Evolutionary conservation across 2,113 vertebrate species (phyloP).

Genomic region (Zeus faber): DNA sequence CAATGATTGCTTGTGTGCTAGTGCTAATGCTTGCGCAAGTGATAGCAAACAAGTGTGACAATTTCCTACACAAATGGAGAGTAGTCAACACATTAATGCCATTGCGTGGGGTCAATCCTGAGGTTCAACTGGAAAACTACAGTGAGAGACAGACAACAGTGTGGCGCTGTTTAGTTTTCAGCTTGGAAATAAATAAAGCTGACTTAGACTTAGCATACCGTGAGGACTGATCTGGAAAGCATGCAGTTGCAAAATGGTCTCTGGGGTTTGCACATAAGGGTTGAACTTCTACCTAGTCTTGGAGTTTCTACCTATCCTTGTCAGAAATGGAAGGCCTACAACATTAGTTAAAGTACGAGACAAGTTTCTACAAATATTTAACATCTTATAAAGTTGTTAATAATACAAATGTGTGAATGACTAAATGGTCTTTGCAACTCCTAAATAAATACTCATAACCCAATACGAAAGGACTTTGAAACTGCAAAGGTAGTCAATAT

Average conservation of each 20-base stretch:
- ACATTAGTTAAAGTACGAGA: too few species aligned
- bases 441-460: background rate
- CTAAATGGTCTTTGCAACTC: background rate
- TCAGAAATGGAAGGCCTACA: too few species aligned
- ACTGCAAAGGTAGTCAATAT: too few species aligned
- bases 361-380: too few species aligned
- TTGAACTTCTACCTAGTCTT: background rate
- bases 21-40: background rate
- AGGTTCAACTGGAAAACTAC: background rate
- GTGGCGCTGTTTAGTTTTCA: background rate
- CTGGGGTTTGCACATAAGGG: background rate
- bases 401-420: background rate
- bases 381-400: background rate
- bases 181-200: background rate
- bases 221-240: background rate
- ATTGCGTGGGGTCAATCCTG: background rate
- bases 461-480: too few species aligned
- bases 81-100: background rate
- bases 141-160: background rate
- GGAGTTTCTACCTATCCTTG: background rate
- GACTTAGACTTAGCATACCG: conserved; percentile 7
- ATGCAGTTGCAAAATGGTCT: background rate
- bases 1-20: background rate
- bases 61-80: background rate
- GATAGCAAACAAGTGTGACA: background rate